Percentiles rank a stretch among this genome's conserved stretches.
Conservation (phyloP, 2,888 invertebrate genomes). For the Apantesis nais region DNA sequence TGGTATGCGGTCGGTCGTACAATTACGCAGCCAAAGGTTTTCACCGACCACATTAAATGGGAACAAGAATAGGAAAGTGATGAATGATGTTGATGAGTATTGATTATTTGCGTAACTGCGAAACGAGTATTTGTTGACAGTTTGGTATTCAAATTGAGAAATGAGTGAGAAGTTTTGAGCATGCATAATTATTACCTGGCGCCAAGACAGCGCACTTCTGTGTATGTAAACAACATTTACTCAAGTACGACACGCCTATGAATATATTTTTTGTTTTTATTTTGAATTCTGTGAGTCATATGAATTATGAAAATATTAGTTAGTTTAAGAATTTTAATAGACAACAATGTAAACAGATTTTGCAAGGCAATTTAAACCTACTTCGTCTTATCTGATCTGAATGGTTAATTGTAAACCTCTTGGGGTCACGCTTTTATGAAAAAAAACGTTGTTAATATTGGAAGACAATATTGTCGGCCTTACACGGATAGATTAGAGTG, state of each 20-base stretch:
- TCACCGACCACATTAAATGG: no score
- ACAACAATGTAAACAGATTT: not conserved
- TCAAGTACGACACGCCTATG: slow-evolving; percentile 24
- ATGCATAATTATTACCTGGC: slow-evolving; percentile 13
- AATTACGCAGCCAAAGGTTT: no score
- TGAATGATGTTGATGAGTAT: not conserved
- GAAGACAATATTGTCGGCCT: not conserved
- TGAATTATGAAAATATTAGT: slow-evolving; percentile 27
- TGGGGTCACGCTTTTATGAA: not conserved
- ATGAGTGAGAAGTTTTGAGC: slow-evolving; percentile 1
- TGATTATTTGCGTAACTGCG: not conserved
- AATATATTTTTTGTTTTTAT: slow-evolving; percentile 33
- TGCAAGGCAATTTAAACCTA: not conserved
- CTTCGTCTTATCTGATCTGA: no score
- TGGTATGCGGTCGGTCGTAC: no score
- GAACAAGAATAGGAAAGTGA: no score
- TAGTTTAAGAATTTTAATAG: not conserved
- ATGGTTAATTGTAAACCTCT: not conserved
- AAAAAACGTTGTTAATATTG: not conserved
- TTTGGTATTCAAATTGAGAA: not conserved
- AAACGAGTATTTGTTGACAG: not conserved
- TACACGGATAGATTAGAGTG: no score
- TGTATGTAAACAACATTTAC: slow-evolving; percentile 9
- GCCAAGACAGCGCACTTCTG: slow-evolving; percentile 26
- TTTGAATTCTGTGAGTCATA: slow-evolving; percentile 21